Evolutionary conservation across 2,113 vertebrate species (phyloP), one percentile per base, ranked within the genome.

Genomic region (Symphodus melops): DNA sequence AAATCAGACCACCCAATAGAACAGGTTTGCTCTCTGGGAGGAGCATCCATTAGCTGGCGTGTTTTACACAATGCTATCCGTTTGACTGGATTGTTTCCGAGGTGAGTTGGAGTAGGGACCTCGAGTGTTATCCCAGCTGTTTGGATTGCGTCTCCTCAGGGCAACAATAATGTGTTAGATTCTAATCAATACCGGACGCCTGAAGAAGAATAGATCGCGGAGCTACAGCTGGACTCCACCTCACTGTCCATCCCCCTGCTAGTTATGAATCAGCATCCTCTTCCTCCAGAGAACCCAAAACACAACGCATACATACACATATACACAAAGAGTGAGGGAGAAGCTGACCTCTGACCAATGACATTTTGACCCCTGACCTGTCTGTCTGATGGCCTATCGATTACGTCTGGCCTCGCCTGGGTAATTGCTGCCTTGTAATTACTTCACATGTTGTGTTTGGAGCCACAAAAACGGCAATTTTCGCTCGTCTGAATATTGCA

Each of bases 371-470:
- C 77, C 58, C 36, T 88, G 92, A 93, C 92, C 93, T 68, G 39
- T 87, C 88, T 94, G 94, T 95, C 94, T 94, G 94, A 93, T 92
- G 92, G 89, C 92, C 92, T 94, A 95, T 95, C 81, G 94, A 95
- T 94, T 93, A 86, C 66, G 94, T 95, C 94, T 95, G 92, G 93
- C 88, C 80, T 68, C 49, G 88, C 73, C 77, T 62, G 83, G 75
- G 86, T 91, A 89, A 92, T 90, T 86, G 89, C 89, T 90, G 78
- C 75, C 89, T 88, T 46, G 83, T 92, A 92, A 93, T 94, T 91
- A 91, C 87, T 90, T 91, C 76, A 85, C 61, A 64, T 63, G 72
- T 95, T 90, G 82, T 81, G 85, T 74, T 87, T 61, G 58, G 60
- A 56, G 61, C 54, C 58, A 5, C 28, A 19, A 19, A 76, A 77